Evolutionary conservation across 2,888 invertebrate genomes (phyloP), one percentile per base, ranked within the genome.

Genomic region (Drepanosiphum platanoidis): DNA sequence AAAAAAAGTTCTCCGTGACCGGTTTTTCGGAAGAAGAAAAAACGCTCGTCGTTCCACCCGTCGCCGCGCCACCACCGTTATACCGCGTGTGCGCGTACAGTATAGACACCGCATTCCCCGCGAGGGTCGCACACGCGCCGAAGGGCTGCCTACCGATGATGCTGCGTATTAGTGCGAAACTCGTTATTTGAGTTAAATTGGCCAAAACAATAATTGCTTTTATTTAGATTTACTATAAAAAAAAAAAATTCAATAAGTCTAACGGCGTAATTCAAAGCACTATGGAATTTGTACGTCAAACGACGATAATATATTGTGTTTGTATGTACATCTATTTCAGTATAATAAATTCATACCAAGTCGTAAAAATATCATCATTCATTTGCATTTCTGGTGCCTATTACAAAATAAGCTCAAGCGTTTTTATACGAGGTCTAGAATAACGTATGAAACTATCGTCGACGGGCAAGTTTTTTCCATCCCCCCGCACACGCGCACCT

Each of bases 1-100:
- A 34, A 72, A 82, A 82, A 82, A 82, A 82, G 81, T 82, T 72
- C 61, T 22, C n/a, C 34, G 5, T n/a, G 52, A 80, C 80, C 80
- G 80, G 72, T 83, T 74, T 66, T 74, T 36, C 27, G 52, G 30
- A 11, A 11, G 22, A 1, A 27, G 13, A 39, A 68, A 66, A 46
- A 66, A 81, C 32, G 61, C 30, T 30, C 30, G 52, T 52, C 52
- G 27, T 39, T 27, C 58, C 39, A 18, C 8, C 30, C 42, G 13
- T 13, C 64, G 64, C 30, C 9, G 13, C 13, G 4, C 30, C n/a
- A n/a, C n/a, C n/a, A n/a, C n/a, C 9, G 3, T 27, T 27, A 15
- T 15, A 27, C 1, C 68, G n/a, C 32, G 46, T 46, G 30, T 34
- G 5, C 30, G 46, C 13, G 46, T 42, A n/a, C n/a, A n/a, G n/a